These are phyloP conservation scores for Telmatherina bonti DNA, from an alignment of 2,797 vertebrate species.

Conservation along the genomic window DNA sequence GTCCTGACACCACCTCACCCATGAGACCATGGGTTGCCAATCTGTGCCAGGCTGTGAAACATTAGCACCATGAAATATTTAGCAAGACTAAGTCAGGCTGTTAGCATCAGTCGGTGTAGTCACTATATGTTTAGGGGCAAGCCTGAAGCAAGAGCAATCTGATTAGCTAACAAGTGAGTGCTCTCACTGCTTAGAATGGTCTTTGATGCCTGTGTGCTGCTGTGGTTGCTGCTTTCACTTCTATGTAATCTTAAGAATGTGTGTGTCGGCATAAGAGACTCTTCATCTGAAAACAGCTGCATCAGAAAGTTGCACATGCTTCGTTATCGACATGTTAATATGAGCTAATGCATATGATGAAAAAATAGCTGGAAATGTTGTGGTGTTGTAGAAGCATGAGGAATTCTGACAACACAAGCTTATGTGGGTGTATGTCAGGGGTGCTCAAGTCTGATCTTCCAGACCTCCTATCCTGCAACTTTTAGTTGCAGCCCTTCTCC, in stretches of 20 bases:
- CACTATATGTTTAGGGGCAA: constrained; percentile 75
- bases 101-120: constrained; percentile 67
- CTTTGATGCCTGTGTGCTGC: constrained; percentile 33
- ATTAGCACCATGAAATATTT: constrained; percentile 81
- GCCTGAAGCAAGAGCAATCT: constrained; percentile 77
- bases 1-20: constrained; percentile 36
- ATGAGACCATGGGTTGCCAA: constrained; percentile 68
- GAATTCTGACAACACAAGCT: too few relatives aligned
- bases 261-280: not conserved
- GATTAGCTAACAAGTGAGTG: constrained; percentile 61
- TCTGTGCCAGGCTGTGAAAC: constrained; percentile 76
- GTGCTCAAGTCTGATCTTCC: too few relatives aligned
- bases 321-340: constrained; percentile 5
- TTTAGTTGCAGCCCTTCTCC: too few relatives aligned
- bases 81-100: constrained; percentile 82
- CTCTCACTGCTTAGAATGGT: constrained; percentile 45
- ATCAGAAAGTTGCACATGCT: not conserved
- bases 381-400: not conserved
- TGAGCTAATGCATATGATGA: not conserved
- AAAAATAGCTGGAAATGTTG: not conserved
- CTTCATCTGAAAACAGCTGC: not conserved
- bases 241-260: constrained; percentile 9
- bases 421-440: not conserved
- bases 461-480: too few relatives aligned
- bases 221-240: constrained; percentile 14